phyloP scores from a whole-genome alignment of 2,797 vertebrate species.

The Chromobotia macracanthus region DNA sequence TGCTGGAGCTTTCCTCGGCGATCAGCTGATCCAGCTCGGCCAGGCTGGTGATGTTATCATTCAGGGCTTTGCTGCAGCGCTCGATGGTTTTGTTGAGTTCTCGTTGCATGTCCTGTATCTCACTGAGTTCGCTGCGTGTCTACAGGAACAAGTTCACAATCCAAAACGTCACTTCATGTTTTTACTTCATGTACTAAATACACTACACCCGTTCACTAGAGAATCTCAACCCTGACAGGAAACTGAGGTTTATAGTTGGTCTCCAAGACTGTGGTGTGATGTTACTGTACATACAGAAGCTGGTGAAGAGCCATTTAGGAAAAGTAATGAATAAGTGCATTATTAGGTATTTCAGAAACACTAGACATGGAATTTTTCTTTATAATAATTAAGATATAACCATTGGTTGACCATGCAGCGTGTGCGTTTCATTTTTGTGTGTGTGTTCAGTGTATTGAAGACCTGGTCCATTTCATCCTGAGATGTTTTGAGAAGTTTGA shows the following conservation, averaged over 20 bases:
- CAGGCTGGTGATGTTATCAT: conserved; percentile 81
- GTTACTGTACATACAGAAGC: no score
- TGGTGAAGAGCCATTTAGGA: no score
- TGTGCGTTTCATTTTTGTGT: no score
- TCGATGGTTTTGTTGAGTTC: conserved; percentile 87
- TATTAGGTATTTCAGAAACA: no score
- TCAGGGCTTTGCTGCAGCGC: conserved; percentile 81
- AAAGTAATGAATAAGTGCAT: no score
- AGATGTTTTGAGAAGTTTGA: conserved; percentile 90
- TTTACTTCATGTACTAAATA: neutral
- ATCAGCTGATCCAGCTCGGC: conserved; percentile 82
- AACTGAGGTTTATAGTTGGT: no score
- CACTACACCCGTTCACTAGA: neutral
- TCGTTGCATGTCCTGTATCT: conserved; percentile 87
- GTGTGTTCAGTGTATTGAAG: conserved; percentile 17
- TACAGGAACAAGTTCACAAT: conserved; percentile 60
- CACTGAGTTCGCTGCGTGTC: conserved; percentile 87
- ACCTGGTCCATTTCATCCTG: conserved; percentile 97
- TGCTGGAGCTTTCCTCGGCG: conserved; percentile 78
- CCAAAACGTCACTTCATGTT: neutral
- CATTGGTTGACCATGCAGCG: neutral
- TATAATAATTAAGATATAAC: neutral
- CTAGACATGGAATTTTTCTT: no score
- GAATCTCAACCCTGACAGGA: no score
- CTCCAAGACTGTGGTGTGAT: no score